Base-by-base conservation (phyloP, 2,113 vertebrate species). In the Dicentrarchus labrax region DNA sequence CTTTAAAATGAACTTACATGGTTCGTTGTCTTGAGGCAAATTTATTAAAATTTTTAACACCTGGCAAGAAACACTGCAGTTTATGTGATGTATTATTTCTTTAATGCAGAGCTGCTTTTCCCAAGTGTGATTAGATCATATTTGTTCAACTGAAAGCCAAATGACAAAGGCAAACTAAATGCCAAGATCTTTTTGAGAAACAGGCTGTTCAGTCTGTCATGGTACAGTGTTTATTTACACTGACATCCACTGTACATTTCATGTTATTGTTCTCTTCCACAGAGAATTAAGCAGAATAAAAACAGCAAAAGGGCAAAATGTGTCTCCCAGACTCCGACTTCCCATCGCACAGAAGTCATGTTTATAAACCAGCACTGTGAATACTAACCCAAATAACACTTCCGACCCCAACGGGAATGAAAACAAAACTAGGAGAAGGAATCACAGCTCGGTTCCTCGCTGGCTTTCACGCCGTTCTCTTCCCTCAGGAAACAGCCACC, bases 321-420 rank as follows among this genome's bases (percentile, higher is more conserved):
- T 79, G 90, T 86, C 82, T 0, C 4, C 56, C 72, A 72, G 65
- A 84, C 62, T 69, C 50, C 12, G 7, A 21, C 67, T 92, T 93
- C 82, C 89, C 88, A 91, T 85, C 66, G 9, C 75, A 83, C 87
- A 82, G 77, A 74, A 92, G 89, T 86, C 78, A 5, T 86, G 84
- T 92, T 87, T 88, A 79, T 65, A 38, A 67, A 78, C 45, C 82
- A 59, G 65, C 73, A 53, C 76, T 81, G 65, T 8, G 68, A 78
- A 57, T 9, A n/a, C 73, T 91, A 94, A 90, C 92, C 94, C 92
- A 95, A 94, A 94, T 89, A 94, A 91, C 88, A 91, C 92, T 88
- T 86, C 83, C 76, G 79, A 93, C 91, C 93, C 80, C 82, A 6
- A 9, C 1, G 71, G 82, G 91, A 94, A 92, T 92, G 88, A 93